phyloP scores from a whole-genome alignment of 2,797 vertebrate species.

The Mycteria americana region DNA sequence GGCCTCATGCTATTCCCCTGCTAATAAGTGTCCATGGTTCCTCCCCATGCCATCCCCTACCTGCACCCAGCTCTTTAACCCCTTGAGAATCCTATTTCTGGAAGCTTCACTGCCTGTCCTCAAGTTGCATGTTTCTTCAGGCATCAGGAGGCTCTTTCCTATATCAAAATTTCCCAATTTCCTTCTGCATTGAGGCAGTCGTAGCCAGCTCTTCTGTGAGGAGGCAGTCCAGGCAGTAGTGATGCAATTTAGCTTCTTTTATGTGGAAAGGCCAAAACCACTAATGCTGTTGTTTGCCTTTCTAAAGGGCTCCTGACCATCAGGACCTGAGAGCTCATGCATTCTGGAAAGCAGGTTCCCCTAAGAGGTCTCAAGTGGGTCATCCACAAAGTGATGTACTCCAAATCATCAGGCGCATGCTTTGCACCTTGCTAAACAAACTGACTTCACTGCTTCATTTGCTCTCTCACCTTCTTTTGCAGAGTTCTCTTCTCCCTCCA shows the following conservation, averaged over 20 bases:
- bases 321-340: not conserved
- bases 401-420: not conserved
- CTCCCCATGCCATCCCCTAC: not conserved
- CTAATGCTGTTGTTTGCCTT: not conserved
- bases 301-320: not conserved
- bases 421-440: not conserved
- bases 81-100: not conserved
- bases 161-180: not conserved
- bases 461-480: not conserved
- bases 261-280: not conserved
- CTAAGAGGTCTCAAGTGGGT: not conserved
- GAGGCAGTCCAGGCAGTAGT: not conserved
- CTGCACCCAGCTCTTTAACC: not conserved
- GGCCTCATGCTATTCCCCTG: not conserved
- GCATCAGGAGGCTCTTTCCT: not conserved
- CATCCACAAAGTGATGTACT: not conserved
- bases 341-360: not conserved
- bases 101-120: not conserved
- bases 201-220: not conserved
- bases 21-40: not conserved
- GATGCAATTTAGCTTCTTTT: not conserved
- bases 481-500: not conserved
- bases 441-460: not conserved
- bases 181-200: not conserved
- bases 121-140: not conserved